phyloP scores from a whole-genome alignment of 2,113 vertebrate species.

The Desmodus rotundus region DNA sequence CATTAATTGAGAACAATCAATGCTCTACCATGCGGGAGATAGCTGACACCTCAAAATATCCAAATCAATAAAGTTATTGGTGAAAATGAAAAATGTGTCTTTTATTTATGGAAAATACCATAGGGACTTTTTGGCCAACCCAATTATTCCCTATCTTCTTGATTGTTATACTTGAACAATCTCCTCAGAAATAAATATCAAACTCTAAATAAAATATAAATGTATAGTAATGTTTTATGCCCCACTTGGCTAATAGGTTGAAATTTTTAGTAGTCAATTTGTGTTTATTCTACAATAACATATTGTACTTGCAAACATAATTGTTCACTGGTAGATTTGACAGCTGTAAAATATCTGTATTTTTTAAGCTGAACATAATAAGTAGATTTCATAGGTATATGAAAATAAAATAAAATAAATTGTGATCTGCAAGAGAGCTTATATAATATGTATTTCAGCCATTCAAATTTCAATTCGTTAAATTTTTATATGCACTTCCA shows the following conservation, averaged over 20 bases:
- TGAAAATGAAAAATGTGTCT: no score
- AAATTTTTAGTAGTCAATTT: constrained; percentile 44
- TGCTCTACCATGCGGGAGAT: no score
- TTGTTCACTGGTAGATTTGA: constrained; percentile 24
- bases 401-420: constrained; percentile 40
- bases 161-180: constrained; percentile 32
- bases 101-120: no score
- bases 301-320: not conserved
- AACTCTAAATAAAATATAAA: constrained; percentile 32
- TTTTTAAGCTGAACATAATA: constrained; percentile 38
- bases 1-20: no score
- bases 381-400: constrained; percentile 9
- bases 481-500: constrained; percentile 59
- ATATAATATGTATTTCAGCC: constrained; percentile 25
- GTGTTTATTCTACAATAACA: constrained; percentile 23
- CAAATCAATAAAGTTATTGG: no score
- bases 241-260: constrained; percentile 1
- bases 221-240: constrained; percentile 18
- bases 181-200: constrained; percentile 19
- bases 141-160: not conserved
- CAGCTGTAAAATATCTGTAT: not conserved
- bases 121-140: no score
- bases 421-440: constrained; percentile 7
- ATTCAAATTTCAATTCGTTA: constrained; percentile 52
- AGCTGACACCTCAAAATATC: no score